phyloP scores from a whole-genome alignment of 2,797 vertebrate genomes.

The Rhinichthys osculus region DNA sequence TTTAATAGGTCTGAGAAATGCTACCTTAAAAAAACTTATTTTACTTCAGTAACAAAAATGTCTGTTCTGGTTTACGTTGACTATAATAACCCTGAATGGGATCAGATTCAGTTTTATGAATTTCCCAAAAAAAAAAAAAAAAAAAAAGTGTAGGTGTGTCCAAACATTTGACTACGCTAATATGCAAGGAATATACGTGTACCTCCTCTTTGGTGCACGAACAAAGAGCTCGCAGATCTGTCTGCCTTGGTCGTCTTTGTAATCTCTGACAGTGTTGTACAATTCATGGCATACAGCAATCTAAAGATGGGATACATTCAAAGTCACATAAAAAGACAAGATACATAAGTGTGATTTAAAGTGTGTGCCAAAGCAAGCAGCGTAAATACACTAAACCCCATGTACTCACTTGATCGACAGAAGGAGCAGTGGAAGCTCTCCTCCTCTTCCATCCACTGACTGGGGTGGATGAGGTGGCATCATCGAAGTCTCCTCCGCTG shows the following conservation, averaged over 20 bases:
- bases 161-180: neutral
- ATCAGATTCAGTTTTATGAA: neutral
- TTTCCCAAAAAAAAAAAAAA: neutral
- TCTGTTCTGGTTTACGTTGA: too few relatives aligned
- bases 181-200: conserved; percentile 12
- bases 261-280: conserved; percentile 94
- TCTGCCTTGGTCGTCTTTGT: conserved; percentile 94
- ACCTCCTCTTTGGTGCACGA: conserved; percentile 96
- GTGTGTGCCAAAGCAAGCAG: neutral
- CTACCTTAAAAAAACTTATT: too few relatives aligned
- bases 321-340: neutral
- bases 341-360: neutral
- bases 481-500: conserved; percentile 94
- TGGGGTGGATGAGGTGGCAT: conserved; percentile 86
- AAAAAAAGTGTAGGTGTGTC: neutral
- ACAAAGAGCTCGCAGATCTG: conserved; percentile 94
- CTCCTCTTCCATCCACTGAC: conserved; percentile 92
- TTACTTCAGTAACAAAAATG: too few relatives aligned
- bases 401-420: conserved; percentile 90
- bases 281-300: conserved; percentile 97
- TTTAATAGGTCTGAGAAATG: too few relatives aligned
- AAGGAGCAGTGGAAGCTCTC: conserved; percentile 85
- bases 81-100: neutral
- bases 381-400: neutral
- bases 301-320: conserved; percentile 68